phyloP scores from a whole-genome alignment of 35 echinoderm and acorn worm genomes.

The Holothuria glaberrima region DNA sequence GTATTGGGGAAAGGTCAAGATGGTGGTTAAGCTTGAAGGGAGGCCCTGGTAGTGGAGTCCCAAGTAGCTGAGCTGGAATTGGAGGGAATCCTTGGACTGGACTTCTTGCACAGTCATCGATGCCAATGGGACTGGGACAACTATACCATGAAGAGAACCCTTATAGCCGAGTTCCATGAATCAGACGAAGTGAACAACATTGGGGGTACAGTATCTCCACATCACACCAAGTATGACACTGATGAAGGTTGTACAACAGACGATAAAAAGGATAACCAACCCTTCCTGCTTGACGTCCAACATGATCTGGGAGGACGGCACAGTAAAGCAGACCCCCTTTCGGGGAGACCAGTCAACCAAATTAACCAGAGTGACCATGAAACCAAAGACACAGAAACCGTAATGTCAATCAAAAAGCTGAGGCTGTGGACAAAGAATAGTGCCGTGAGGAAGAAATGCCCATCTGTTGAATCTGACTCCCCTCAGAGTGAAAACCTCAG shows the following conservation, averaged over 20 bases:
- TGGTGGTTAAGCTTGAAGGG: conserved; percentile 14
- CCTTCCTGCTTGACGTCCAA: no score
- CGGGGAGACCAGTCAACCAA: no score
- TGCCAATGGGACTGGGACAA: conserved; percentile 36
- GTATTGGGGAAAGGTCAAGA: conserved; percentile 12
- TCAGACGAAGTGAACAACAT: not conserved
- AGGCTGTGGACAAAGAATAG: not conserved
- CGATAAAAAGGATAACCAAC: no score
- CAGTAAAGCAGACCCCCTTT: no score
- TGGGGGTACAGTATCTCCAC: not conserved
- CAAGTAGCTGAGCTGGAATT: not conserved
- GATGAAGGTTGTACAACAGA: no score
- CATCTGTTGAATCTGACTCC: not conserved
- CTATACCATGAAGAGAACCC: not conserved
- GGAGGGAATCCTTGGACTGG: not conserved
- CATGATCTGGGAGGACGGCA: no score
- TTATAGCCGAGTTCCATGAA: not conserved
- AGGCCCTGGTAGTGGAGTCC: conserved; percentile 7
- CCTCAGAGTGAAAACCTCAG: not conserved
- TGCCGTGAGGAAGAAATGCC: not conserved
- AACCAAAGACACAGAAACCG: no score
- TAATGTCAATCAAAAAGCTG: no score
- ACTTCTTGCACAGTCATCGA: not conserved
- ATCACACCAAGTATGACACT: no score
- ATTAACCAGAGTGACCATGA: no score